Conservation (phyloP, 2,888 invertebrate genomes). For the Abrostola tripartita region DNA sequence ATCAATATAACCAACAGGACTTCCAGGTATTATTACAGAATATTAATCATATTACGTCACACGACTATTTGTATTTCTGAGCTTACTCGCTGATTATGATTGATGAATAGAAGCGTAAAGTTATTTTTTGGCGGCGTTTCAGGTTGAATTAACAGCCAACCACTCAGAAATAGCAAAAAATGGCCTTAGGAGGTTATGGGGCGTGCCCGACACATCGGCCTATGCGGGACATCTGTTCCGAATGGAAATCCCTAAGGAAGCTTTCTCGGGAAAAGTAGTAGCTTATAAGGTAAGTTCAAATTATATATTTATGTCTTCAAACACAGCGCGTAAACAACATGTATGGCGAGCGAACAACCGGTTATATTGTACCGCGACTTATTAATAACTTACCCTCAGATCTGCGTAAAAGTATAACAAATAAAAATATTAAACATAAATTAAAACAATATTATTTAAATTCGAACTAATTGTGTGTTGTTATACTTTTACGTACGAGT, state of each 20-base stretch:
- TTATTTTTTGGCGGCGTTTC: slow-evolving; percentile 53
- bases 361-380: too few species aligned
- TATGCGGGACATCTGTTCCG: slow-evolving; percentile 92
- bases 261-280: slow-evolving; percentile 90
- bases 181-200: slow-evolving; percentile 87
- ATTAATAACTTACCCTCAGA: too few species aligned
- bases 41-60: slow-evolving; percentile 53
- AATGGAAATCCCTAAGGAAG: slow-evolving; percentile 91
- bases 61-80: slow-evolving; percentile 26
- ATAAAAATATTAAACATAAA: too few species aligned
- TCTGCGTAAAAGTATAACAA: too few species aligned
- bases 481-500: too few species aligned
- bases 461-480: too few species aligned
- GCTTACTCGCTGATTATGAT: slow-evolving; percentile 13
- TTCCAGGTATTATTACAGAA: slow-evolving; percentile 49
- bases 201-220: slow-evolving; percentile 90
- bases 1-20: slow-evolving; percentile 39
- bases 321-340: too few species aligned
- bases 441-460: too few species aligned
- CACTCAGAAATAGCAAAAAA: slow-evolving; percentile 84
- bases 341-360: too few species aligned
- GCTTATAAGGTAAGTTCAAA: slow-evolving; percentile 90
- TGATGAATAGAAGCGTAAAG: slow-evolving; percentile 45
- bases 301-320: too few species aligned
- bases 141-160: slow-evolving; percentile 84